Evolutionary conservation across 2,797 vertebrate genomes (phyloP).

Genomic region (Coccyzus lansbergi): DNA sequence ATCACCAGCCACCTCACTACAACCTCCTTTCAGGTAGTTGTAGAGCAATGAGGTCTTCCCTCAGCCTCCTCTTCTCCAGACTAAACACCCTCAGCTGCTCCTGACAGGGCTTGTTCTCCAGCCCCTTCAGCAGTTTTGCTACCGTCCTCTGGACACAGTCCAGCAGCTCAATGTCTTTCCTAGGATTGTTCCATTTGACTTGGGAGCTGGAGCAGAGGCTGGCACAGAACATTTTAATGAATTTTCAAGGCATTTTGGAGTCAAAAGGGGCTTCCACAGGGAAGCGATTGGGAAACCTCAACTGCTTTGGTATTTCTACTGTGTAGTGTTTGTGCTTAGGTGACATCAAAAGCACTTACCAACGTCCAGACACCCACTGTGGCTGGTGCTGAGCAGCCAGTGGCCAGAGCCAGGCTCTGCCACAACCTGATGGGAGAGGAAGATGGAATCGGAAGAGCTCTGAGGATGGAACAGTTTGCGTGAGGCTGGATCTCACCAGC

Average conservation of each 20-base stretch:
- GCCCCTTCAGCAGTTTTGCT: too few relatives aligned
- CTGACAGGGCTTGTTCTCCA: too few relatives aligned
- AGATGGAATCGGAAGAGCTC: background rate
- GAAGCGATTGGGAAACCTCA: background rate
- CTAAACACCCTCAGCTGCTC: too few relatives aligned
- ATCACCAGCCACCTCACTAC: too few relatives aligned
- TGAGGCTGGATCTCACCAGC: fast-evolving
- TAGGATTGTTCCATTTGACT: background rate
- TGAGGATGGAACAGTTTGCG: background rate
- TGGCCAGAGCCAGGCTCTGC: background rate
- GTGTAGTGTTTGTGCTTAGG: background rate
- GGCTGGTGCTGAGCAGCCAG: background rate
- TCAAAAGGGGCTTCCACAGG: background rate
- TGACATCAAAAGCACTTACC: background rate
- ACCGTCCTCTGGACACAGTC: too few relatives aligned
- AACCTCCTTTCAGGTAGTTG: too few relatives aligned
- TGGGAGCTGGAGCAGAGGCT: background rate
- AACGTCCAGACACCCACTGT: fast-evolving
- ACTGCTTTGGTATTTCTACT: background rate
- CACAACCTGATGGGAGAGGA: background rate
- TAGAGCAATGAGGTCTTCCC: too few relatives aligned
- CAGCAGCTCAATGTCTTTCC: too few relatives aligned
- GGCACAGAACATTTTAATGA: background rate
- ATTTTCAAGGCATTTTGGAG: background rate
- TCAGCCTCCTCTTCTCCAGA: too few relatives aligned